A percentile compares a stretch with the other conserved stretches of the same genome.
Evolutionary conservation across 2,888 invertebrate genomes (phyloP).

Genomic region (Erebia palarica): DNA sequence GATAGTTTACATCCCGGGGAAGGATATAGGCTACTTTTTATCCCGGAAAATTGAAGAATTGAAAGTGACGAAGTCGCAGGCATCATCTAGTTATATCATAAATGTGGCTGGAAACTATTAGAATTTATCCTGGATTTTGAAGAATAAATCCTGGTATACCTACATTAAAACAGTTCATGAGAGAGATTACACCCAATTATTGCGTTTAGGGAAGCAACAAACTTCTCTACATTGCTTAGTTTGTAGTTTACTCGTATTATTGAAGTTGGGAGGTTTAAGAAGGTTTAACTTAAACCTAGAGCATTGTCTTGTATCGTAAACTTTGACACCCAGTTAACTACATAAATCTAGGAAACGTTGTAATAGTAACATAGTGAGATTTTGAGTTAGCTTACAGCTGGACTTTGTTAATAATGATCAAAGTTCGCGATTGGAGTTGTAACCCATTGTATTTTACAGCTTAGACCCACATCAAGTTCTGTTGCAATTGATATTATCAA

Average conservation of each 20-base stretch:
- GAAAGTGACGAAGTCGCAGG: too few relatives aligned
- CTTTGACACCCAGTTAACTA: slow-evolving; percentile 6
- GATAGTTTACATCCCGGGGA: too few relatives aligned
- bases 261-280: slow-evolving; percentile 19
- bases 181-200: too few relatives aligned
- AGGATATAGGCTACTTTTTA: too few relatives aligned
- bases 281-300: slow-evolving; percentile 12
- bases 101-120: too few relatives aligned
- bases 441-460: slow-evolving; percentile 14
- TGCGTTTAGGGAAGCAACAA: neutral
- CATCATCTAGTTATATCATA: too few relatives aligned
- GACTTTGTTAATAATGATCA: slow-evolving; percentile 20
- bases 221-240: neutral
- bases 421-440: slow-evolving; percentile 17
- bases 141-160: too few relatives aligned
- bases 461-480: slow-evolving; percentile 14
- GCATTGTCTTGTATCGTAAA: slow-evolving; percentile 15
- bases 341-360: slow-evolving; percentile 5
- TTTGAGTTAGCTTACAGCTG: slow-evolving; percentile 13
- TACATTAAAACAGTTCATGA: too few relatives aligned
- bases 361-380: neutral
- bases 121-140: too few relatives aligned
- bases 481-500: neutral
- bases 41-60: too few relatives aligned
- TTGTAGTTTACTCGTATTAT: neutral